Conservation (phyloP, 2,113 vertebrate genomes). For the Sus scrofa region T2T-Sscrofa CM000826.6:44758001-44758500, state of each 20-base stretch:
- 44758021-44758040: slow-evolving; percentile 54
- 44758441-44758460: not conserved
- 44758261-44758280: not conserved
- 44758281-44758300: not conserved
- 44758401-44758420: not conserved
- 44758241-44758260: not conserved
- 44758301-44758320: not conserved
- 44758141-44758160: slow-evolving; percentile 11
- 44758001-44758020: slow-evolving; percentile 62
- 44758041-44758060: slow-evolving; percentile 54
- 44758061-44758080: slow-evolving; percentile 19
- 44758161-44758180: not conserved
- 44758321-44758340: not conserved
- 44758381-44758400: not conserved
- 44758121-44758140: not conserved
- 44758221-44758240: slow-evolving; percentile 11
- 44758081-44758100: slow-evolving; percentile 47
- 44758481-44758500: not conserved
- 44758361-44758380: not conserved
- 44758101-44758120: slow-evolving; percentile 32
- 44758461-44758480: not conserved
- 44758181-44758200: not conserved
- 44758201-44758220: not conserved
- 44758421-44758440: not conserved
- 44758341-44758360: not conserved